A percentile compares a stretch with the other conserved stretches of the same genome.
Conservation (phyloP, 2,888 invertebrate genomes). For the Sphaeridia pumilis region DNA sequence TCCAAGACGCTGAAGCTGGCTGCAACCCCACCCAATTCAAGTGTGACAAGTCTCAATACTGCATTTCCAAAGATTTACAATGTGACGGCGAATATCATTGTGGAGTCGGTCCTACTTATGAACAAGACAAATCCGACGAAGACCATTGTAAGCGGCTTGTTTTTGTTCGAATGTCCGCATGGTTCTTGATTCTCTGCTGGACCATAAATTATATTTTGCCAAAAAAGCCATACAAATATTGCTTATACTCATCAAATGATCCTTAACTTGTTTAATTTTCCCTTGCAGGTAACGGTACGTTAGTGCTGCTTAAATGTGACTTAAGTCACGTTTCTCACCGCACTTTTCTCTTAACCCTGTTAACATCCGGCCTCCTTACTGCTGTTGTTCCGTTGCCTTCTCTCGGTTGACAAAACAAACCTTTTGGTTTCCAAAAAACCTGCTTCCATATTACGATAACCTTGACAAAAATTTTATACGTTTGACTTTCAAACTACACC, state of each 20-base stretch:
- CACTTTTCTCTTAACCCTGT: not conserved
- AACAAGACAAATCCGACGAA: constrained; percentile 46
- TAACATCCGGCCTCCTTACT: not conserved
- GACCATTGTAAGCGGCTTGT: not conserved
- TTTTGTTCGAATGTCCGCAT: no score
- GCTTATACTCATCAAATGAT: no score
- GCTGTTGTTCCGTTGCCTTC: not conserved
- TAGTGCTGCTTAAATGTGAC: constrained; percentile 25
- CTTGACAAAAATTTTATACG: not conserved
- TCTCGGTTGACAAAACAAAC: not conserved
- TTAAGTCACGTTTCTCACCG: constrained; percentile 1
- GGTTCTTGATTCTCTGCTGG: not conserved
- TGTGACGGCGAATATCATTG: constrained; percentile 46
- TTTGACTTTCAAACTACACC: not conserved
- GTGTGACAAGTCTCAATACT: constrained; percentile 43
- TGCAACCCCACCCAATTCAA: constrained; percentile 38
- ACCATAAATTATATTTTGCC: no score
- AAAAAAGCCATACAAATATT: no score
- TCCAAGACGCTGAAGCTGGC: constrained; percentile 42
- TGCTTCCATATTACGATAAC: not conserved
- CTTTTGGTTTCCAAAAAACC: not conserved
- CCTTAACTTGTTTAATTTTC: not conserved
- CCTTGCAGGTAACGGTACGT: constrained; percentile 35
- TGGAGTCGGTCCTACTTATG: constrained; percentile 38
- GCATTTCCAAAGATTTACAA: constrained; percentile 43